A percentile compares a stretch with the other conserved stretches of the same genome.
phyloP scores from a whole-genome alignment of 2,888 invertebrate species.

The Syritta pipiens region DNA sequence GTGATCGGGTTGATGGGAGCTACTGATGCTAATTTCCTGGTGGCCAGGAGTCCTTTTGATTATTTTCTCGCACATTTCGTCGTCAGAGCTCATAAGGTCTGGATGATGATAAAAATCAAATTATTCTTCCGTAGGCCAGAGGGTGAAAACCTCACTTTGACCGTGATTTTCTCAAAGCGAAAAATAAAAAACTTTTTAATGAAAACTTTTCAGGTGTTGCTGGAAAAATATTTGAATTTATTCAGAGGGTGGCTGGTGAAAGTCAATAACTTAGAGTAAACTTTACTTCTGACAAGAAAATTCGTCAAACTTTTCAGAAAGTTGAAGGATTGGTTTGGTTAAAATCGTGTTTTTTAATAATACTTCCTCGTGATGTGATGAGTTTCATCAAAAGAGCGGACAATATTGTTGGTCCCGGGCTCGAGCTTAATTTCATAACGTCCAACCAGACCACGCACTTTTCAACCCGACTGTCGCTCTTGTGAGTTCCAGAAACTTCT shows the following conservation, averaged over 20 bases:
- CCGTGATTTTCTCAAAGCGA: slow-evolving; percentile 10
- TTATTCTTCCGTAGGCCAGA: too few relatives aligned
- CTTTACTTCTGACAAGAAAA: background rate
- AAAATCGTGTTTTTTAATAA: too few relatives aligned
- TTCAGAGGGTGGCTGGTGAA: background rate
- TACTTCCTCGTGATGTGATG: too few relatives aligned
- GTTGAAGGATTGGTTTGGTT: too few relatives aligned
- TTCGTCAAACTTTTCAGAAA: too few relatives aligned
- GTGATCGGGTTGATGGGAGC: background rate
- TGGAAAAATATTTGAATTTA: slow-evolving; percentile 36
- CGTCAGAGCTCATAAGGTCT: too few relatives aligned
- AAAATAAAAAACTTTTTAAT: slow-evolving; percentile 8
- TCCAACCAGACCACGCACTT: too few relatives aligned
- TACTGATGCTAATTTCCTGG: slow-evolving; percentile 11
- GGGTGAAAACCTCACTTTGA: background rate
- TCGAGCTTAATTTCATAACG: too few relatives aligned
- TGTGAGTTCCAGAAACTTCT: too few relatives aligned
- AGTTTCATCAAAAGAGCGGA: too few relatives aligned
- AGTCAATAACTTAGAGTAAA: background rate
- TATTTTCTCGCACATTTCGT: too few relatives aligned
- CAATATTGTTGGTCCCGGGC: too few relatives aligned
- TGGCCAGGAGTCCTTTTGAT: background rate
- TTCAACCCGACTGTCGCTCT: background rate
- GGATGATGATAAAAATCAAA: slow-evolving; percentile 4
- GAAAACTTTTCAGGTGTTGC: slow-evolving; percentile 25